Base-by-base conservation (phyloP, 2,888 invertebrate species). In the Chrysodeixis includens region DNA sequence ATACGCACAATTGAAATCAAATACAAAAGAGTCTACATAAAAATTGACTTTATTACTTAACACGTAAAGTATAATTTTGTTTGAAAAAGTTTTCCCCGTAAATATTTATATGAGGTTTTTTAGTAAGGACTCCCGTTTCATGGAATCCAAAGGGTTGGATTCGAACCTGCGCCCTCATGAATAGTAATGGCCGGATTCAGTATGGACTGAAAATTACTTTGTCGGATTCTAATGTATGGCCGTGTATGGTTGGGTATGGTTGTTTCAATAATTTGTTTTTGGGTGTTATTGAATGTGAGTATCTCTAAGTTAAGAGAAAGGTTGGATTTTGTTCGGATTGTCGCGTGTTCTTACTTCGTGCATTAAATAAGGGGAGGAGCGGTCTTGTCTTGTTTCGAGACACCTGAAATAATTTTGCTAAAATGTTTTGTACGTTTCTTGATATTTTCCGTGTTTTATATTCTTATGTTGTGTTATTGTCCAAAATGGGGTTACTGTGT, bases 71-170 rank as follows among this genome's bases (percentile, higher is more conserved):
- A 82, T 85, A 86, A 84, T 88, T 83, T 85, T 78, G 83, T 83
- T 84, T 83, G 83, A 74, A 74, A 74, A 78, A 78, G 81, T 74
- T 85, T 82, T 69, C 54, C 65, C 62, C 58, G 68, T 89, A 88
- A 89, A 89, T 90, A 90, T 90, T 89, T 88, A 88, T 89, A 82
- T 76, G 86, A 83, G 81, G 82, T 82, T 82, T 85, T 85, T 82
- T 83, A 76, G 79, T 75, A 76, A 87, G 84, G 84, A 84, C 86
- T 85, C 82, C 84, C 83, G 78, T 84, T 85, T 89, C 89, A 91
- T 90, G 89, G 89, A 86, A 86, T 85, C 86, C 79, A 84, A 86
- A 83, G 85, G 81, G 78, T 74, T 70, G 67, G 75, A 74, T 81
- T 81, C 18, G 77, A 81, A 71, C 76, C 66, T 73, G 69, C 69